Base-by-base conservation (phyloP, 2,113 vertebrate genomes). In the Corythaixoides concolor region DNA sequence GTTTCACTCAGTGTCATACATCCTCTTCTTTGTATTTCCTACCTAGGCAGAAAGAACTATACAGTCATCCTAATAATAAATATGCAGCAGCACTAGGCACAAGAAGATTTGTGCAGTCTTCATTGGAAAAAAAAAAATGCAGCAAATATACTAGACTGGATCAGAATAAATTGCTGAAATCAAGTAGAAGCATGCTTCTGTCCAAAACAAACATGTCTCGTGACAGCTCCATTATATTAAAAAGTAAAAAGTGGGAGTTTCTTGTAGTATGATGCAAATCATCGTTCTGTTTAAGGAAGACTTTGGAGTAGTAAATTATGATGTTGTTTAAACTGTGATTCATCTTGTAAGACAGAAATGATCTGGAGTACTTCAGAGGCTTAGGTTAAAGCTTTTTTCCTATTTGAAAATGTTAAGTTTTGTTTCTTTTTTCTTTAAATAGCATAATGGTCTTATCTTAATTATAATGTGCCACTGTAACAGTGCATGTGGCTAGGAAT, bases 141-240 rank as follows among this genome's bases (percentile, higher is more conserved):
- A 59, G 49, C 33, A 92, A 53, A 78, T 60, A 41, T 41, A 75
- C 33, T 32, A 88, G 33, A 22, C 10, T 75, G 16, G n/a, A 66
- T 88, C 22, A 75, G 43, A 95, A 90, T 52, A 63, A 91, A 85
- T 49, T 53, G 60, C 67, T 93, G 64, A 79, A 91, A 90, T 88
- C 49, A 94, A 74, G 41, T 41, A 19, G 45, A 85, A 78, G 6
- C 82, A 70, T 83, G 47, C 24, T 45, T 95, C 66, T 87, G 68
- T 87, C 52, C 58, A 66, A 86, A 87, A 35, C 39, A 87, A 86
- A 43, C 59, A 24, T 39, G 30, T 13, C 43, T n/a, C 22, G 39
- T 67, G 85, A 67, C 55, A 95, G 41, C 7, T 86, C 64, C 30
- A 62, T 85, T 60, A 77, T 30, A 52, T 49, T 77, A 69, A 77